Evolutionary conservation across 2,113 vertebrate genomes (phyloP), one percentile per base, ranked within the genome.

Genomic region (Macrotis lagotis): DNA sequence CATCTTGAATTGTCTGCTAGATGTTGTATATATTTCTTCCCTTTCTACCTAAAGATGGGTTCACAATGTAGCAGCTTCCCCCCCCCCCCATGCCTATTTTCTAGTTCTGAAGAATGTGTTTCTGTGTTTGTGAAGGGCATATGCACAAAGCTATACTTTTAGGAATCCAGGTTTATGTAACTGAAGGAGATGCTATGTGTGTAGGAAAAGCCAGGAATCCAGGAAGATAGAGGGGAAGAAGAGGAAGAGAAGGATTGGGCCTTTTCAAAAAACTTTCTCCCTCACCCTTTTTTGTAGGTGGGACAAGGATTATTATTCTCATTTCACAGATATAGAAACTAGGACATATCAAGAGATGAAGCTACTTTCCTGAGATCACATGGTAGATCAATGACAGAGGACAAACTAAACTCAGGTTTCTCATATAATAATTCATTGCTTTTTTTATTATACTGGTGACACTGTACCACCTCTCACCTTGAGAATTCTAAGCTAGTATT

Each of bases 301-400:
- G 90, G 48, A 5, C 8, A 94, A 93, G n/a, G 14, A 91, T 48
- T 91, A 48, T 37, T 47, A 51, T 19, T 8, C 19, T 44, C 25
- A 48, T 95, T 49, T 94, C 92, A 26, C 0, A 51, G 50, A 88
- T 92, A 51, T 95, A 94, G 88, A 90, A 90, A 50, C n/a, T 22
- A 12, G 90, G 53, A 48, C 55, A 37, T 19, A 94, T 94, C 59
- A 51, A 93, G 90, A 93, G 91, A 49, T 90, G 48, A 44, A 92
- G 6, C 28, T 14, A 66, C 31, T 66, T 66, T 37, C 28, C 31
- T 66, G 31, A 66, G 6, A 0, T 91, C 31, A 51, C 10, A 0
- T 51, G 49, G 10, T 93, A 94, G 48, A 22, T 66, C 24, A 59
- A 49, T 51, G 50, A 10, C 50, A 44, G 52, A 93, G 90, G 59